Conservation (phyloP, 2,888 invertebrate genomes). For the Phyllotreta cruciferae region DNA sequence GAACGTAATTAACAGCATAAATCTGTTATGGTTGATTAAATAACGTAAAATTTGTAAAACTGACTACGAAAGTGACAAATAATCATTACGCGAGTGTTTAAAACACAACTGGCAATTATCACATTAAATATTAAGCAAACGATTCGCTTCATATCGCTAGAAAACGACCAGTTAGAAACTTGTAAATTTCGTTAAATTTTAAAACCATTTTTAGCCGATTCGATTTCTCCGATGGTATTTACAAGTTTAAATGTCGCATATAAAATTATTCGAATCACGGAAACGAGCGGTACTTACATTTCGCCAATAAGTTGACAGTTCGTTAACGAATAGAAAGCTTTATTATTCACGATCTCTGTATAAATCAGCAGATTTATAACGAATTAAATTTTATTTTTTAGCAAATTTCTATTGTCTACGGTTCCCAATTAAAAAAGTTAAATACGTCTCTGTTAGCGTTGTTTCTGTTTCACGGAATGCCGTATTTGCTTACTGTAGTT, state of each 20-base stretch:
- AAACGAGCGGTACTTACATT: slow-evolving; percentile 9
- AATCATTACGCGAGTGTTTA: too few species aligned
- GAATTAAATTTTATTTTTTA: background rate
- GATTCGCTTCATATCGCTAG: too few species aligned
- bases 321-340: slow-evolving; percentile 20
- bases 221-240: slow-evolving; percentile 10
- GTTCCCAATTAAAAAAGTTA: slow-evolving; percentile 1
- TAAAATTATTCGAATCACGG: slow-evolving; percentile 18
- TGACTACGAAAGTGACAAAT: too few species aligned
- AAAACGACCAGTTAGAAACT: too few species aligned
- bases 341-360: slow-evolving; percentile 5
- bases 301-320: slow-evolving; percentile 13
- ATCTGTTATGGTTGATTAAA: too few species aligned
- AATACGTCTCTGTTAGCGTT: background rate
- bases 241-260: slow-evolving; percentile 11
- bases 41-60: too few species aligned
- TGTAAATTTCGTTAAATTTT: too few species aligned
- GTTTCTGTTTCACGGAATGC: slow-evolving; percentile 31
- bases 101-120: too few species aligned
- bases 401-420: background rate
- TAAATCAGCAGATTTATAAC: too few species aligned
- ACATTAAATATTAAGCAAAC: too few species aligned
- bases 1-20: too few species aligned
- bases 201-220: background rate
- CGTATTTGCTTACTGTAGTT: slow-evolving; percentile 33